Conservation (phyloP, 1,140 invertebrate species). For the Hycleus cichorii region DNA sequence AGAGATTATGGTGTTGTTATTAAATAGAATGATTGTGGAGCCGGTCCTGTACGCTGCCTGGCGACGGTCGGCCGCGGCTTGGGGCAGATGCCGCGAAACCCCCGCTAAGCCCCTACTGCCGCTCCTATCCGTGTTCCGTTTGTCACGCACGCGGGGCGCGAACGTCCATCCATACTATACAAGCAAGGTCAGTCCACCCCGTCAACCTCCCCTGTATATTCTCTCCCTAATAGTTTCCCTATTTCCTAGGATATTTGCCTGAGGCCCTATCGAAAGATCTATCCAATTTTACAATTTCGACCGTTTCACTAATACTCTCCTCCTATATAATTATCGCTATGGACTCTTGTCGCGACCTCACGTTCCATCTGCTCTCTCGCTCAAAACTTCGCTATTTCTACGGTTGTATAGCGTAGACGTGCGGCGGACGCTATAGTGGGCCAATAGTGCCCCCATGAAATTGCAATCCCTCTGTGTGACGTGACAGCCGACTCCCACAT, state of each 20-base stretch:
- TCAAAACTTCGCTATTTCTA: no score
- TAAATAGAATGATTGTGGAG: constrained; percentile 26
- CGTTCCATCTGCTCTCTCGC: no score
- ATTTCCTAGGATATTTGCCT: neutral
- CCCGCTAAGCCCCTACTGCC: constrained; percentile 7
- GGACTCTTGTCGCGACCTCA: neutral
- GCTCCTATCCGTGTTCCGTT: constrained; percentile 1
- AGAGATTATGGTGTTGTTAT: no score
- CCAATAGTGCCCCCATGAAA: no score
- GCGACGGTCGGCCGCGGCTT: constrained; percentile 27
- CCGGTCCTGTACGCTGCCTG: constrained; percentile 21
- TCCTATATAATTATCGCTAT: constrained; percentile 10
- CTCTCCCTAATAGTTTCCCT: neutral
- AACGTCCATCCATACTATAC: constrained; percentile 12
- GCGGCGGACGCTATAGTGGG: no score
- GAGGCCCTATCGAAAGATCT: neutral
- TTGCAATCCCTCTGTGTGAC: no score
- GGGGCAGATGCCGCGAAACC: constrained; percentile 16
- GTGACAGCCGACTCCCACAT: no score
- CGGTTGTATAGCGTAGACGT: no score
- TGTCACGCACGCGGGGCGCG: constrained; percentile 25
- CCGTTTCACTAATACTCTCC: neutral
- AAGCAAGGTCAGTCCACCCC: constrained; percentile 18
- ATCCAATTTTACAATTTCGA: constrained; percentile 14
- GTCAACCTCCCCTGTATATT: neutral